Percentiles rank a stretch among this genome's conserved stretches.
phyloP scores from a whole-genome alignment of 2,113 vertebrate genomes.

The Xenopus borealis region DNA sequence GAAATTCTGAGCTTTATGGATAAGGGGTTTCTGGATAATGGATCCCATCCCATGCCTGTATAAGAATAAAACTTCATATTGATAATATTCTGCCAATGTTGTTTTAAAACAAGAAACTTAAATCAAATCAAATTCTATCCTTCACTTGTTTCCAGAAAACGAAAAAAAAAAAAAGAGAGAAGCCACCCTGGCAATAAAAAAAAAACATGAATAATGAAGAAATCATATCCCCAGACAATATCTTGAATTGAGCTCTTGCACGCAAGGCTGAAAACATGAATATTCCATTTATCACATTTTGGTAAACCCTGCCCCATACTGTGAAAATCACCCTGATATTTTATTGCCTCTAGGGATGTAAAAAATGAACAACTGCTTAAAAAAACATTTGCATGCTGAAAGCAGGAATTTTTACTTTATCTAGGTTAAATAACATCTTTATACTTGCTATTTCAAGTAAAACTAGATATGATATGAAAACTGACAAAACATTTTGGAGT shows the following conservation, averaged over 20 bases:
- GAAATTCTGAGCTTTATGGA: too few relatives aligned
- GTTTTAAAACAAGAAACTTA: too few relatives aligned
- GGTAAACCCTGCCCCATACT: background rate
- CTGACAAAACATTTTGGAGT: background rate
- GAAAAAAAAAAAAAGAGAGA: too few relatives aligned
- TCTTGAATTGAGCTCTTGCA: background rate
- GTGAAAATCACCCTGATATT: constrained; percentile 3
- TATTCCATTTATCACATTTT: background rate
- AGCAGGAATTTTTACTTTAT: background rate
- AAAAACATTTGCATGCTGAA: background rate
- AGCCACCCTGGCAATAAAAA: too few relatives aligned
- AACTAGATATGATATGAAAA: background rate
- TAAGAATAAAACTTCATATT: too few relatives aligned
- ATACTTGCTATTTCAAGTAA: background rate
- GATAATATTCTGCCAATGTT: too few relatives aligned
- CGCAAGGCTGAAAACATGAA: background rate
- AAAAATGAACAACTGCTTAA: background rate
- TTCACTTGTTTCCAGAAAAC: too few relatives aligned
- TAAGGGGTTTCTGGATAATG: too few relatives aligned
- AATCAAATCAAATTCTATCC: too few relatives aligned
- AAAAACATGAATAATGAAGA: background rate
- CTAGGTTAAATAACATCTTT: background rate
- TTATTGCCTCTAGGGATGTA: background rate
- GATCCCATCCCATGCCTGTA: too few relatives aligned
- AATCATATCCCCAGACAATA: background rate